A percentile compares a stretch with the other conserved stretches of the same genome.
Evolutionary conservation across 2,888 invertebrate species (phyloP).

Genomic region (Parnassius smintheus): DNA sequence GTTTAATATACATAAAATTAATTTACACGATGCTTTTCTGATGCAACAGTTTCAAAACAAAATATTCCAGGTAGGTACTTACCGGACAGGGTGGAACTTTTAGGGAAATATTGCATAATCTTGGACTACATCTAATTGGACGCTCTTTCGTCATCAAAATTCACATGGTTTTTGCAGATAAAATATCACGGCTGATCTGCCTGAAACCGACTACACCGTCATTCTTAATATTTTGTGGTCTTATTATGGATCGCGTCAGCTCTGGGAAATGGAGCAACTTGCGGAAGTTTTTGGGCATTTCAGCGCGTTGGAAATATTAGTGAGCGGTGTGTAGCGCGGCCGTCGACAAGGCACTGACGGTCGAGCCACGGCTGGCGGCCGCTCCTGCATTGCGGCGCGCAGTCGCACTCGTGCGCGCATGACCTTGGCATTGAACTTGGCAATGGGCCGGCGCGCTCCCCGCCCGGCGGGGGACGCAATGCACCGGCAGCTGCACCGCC

Average conservation of each 20-base stretch:
- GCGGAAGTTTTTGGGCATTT: constrained; percentile 14
- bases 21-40: not conserved
- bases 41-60: constrained; percentile 13
- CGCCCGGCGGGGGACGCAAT: constrained; percentile 53
- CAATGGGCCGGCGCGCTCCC: constrained; percentile 75
- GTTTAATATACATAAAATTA: not conserved
- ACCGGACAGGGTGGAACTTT: constrained; percentile 49
- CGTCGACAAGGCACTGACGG: constrained; percentile 72
- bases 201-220: constrained; percentile 35
- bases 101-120: constrained; percentile 64
- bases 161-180: constrained; percentile 51
- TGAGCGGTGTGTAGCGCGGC: constrained; percentile 61
- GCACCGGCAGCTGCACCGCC: constrained; percentile 76
- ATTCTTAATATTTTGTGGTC: not conserved
- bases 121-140: constrained; percentile 47
- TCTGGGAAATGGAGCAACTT: constrained; percentile 8
- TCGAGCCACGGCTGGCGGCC: constrained; percentile 63
- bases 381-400: constrained; percentile 86
- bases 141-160: constrained; percentile 40
- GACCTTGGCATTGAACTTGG: constrained; percentile 93
- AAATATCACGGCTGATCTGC: constrained; percentile 42
- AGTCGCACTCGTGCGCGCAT: constrained; percentile 83
- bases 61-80: constrained; percentile 43
- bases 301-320: constrained; percentile 40
- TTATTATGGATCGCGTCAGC: constrained; percentile 19